phyloP scores from a whole-genome alignment of 1,140 invertebrate genomes.

The Saccostrea glomerata region DNA sequence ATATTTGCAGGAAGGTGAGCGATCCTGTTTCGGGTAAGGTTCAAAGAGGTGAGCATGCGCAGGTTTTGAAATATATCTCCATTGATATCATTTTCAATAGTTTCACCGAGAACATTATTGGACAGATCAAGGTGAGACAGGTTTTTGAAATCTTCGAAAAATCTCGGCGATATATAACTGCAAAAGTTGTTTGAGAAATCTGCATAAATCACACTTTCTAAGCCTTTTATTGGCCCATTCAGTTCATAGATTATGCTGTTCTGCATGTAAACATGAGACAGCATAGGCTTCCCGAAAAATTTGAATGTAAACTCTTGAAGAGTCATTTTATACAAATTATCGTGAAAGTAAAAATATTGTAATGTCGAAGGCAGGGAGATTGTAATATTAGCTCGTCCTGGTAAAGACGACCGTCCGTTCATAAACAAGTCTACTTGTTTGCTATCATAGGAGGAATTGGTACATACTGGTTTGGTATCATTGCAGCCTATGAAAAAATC shows the following conservation, averaged over 20 bases:
- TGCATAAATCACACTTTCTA: not conserved
- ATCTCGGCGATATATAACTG: slow-evolving; percentile 27
- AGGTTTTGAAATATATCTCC: slow-evolving; percentile 44
- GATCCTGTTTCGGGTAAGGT: slow-evolving; percentile 45
- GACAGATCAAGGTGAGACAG: not conserved
- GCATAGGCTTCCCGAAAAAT: not conserved
- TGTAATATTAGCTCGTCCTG: not conserved
- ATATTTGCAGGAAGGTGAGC: not conserved
- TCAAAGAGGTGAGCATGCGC: not conserved
- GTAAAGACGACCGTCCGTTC: not conserved
- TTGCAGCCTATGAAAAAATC: not conserved
- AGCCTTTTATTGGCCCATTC: slow-evolving; percentile 32
- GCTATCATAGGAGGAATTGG: not conserved
- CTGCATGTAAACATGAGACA: not conserved
- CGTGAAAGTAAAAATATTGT: not conserved
- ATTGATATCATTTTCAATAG: slow-evolving; percentile 33
- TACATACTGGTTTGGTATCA: not conserved
- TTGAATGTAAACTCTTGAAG: not conserved
- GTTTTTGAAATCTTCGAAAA: slow-evolving; percentile 37
- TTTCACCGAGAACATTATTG: slow-evolving; percentile 45
- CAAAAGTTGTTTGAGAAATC: slow-evolving; percentile 53
- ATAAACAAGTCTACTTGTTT: not conserved
- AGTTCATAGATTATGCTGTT: slow-evolving; percentile 40
- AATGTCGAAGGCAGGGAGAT: not conserved
- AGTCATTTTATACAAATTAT: not conserved